phyloP scores from a whole-genome alignment of 2,797 vertebrate species.

The Luscinia luscinia region DNA sequence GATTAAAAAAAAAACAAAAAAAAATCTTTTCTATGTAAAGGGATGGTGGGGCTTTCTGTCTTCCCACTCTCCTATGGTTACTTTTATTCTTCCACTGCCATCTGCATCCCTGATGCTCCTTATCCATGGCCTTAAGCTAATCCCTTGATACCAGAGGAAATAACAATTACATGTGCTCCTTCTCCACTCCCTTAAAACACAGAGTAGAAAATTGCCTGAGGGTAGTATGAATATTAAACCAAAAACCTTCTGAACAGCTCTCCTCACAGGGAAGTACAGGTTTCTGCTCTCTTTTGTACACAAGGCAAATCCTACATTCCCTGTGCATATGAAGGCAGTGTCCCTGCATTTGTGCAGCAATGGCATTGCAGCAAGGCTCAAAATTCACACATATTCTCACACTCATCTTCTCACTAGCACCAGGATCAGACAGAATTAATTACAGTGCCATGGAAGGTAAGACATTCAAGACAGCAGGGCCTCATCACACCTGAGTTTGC shows the following conservation, averaged over 20 bases:
- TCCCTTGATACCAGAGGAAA: not conserved
- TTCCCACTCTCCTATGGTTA: not conserved
- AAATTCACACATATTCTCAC: not conserved
- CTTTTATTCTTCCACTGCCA: not conserved
- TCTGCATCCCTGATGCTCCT: not conserved
- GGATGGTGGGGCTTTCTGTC: not conserved
- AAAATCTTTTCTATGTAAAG: not conserved
- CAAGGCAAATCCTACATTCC: not conserved
- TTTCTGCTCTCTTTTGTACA: fast-evolving
- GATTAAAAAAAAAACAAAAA: too few species aligned
- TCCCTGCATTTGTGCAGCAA: not conserved
- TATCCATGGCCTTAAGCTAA: not conserved
- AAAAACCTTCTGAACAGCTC: not conserved
- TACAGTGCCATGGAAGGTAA: not conserved
- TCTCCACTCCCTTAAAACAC: not conserved
- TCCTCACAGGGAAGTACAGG: not conserved
- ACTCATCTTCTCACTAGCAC: not conserved
- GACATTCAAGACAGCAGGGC: not conserved
- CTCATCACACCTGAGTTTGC: not conserved
- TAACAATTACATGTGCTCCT: not conserved
- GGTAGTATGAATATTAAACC: not conserved
- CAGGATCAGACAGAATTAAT: not conserved
- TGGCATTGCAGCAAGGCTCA: not conserved
- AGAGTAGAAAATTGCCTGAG: not conserved
- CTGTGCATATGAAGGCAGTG: not conserved